Base-by-base conservation (phyloP, 1,140 invertebrate genomes). In the Scaptomyza montana region DNA sequence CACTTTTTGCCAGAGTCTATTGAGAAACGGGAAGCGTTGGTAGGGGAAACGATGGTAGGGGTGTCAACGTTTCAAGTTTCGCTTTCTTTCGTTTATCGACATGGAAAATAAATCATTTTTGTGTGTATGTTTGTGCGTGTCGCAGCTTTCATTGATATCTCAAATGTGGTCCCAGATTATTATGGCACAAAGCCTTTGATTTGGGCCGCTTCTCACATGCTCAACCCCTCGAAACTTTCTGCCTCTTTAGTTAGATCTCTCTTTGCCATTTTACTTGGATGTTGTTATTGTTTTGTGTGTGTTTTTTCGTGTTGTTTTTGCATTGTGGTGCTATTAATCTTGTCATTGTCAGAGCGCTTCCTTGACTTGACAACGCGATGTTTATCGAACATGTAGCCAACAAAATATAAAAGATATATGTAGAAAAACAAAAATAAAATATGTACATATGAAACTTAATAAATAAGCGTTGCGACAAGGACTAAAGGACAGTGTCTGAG, bases 41-140 rank as follows among this genome's bases (percentile, higher is more conserved):
- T 4, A 25, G 49, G 33, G 16, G 5, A 33, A 33, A 19, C 13
- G 19, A 2, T 2, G 16, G 16, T 43, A 54, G 16, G 16, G 3
- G 47, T 19, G 50, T 46, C 10, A 43, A 43, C 68, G 80, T 85
- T 84, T 85, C 77, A 80, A 85, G 80, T 85, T 85, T 85, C 80
- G 72, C 66, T 79, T 73, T 68, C 68, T 78, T 69, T 57, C 81
- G 80, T 76, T 85, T 86, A 86, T 86, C 81, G 81, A 86, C 80
- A 71, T 86, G 81, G 74, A 76, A 86, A 86, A 86, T 86, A 86
- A 86, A 86, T 86, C 81, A 86, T 86, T 78, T 85, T 72, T 61
- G n/a, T 56, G 60, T 50, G 39, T 45, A 43, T 57, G 46, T 47
- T 53, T 57, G 67, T 67, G 56, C 33, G 46, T 67, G 64, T 66